These are phyloP conservation scores for Eupristina koningsbergeri DNA, from an alignment of 1,140 invertebrate genomes.

Conservation along the genomic window DNA sequence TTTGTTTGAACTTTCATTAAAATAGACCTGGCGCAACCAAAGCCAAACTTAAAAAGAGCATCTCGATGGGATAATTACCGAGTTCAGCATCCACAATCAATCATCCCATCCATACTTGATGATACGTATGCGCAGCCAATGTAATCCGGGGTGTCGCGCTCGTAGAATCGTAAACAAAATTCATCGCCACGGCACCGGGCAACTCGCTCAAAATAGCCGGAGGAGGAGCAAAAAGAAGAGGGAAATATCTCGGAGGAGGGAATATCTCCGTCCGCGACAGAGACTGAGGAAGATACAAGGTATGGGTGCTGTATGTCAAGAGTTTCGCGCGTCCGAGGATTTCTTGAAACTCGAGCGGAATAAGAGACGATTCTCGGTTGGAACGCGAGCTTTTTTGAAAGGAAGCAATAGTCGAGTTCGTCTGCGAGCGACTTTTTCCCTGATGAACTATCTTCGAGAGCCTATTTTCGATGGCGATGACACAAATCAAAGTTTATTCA, in stretches of 20 bases:
- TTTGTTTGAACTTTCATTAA: not conserved
- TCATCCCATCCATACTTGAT: not conserved
- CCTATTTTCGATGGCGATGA: constrained; percentile 19
- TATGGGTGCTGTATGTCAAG: not conserved
- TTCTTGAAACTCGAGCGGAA: constrained; percentile 34
- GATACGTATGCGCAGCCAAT: not conserved
- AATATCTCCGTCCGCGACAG: constrained; percentile 1
- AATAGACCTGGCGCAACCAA: not conserved
- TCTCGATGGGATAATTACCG: not conserved
- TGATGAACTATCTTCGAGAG: not conserved
- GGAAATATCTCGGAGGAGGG: constrained; percentile 6
- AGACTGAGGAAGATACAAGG: constrained; percentile 7
- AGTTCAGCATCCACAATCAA: not conserved
- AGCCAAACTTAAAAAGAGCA: no score
- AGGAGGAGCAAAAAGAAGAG: not conserved
- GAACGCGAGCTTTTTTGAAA: constrained; percentile 13
- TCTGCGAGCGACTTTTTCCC: constrained; percentile 1
- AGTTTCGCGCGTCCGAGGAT: not conserved
- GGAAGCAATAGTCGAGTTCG: constrained; percentile 20
- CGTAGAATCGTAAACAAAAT: constrained; percentile 36
- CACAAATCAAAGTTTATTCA: constrained; percentile 6
- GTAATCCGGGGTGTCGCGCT: not conserved
- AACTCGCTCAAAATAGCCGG: constrained; percentile 27
- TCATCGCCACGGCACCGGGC: not conserved
- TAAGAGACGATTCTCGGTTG: not conserved